Evolutionary conservation across 2,888 invertebrate species (phyloP), one percentile per base, ranked within the genome.

Genomic region (Anarsia innoxiella): DNA sequence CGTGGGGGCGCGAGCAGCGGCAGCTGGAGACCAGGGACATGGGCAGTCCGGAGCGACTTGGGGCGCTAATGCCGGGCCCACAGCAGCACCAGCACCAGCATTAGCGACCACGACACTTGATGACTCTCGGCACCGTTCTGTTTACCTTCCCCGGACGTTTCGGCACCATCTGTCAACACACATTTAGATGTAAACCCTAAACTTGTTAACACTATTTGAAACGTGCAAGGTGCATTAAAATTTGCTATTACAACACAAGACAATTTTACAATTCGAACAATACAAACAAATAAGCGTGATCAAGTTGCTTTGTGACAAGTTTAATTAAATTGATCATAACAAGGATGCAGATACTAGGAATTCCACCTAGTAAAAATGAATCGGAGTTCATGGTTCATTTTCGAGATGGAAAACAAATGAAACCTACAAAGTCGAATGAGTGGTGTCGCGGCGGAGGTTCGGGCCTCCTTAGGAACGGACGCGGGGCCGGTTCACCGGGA

Each of bases 341-440:
- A n/a, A n/a, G n/a, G 19, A 19, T 19, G 19, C 19, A 19, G 19
- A 13, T 23, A 6, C 34, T 11, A 13, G 5, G 12, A 34, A 26
- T 26, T 14, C 34, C 32, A 29, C 29, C 30, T 11, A 29, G n/a
- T 25, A 25, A n/a, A 25, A n/a, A 25, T 5, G 8, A 30, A 40
- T 41, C 52, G 56, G 50, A 56, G 46, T 56, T 59, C 30, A 53
- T 50, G 56, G 47, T n/a, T n/a, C 36, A 27, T 42, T 48, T 56
- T 25, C 25, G n/a, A 61, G 68, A 67, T 62, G 59, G 68, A 74
- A 76, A 59, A 48, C 66, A 76, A 69, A 60, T n/a, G 49, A 63
- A 75, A 84, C 84, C 80, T 83, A 82, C 82, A 73, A 70, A 74
- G 70, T 70, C 66, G 72, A 66, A 62, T 71, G 72, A 69, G 61